Evolutionary conservation across 2,797 vertebrate genomes (phyloP).

Genomic region (Apogon hyalosoma): DNA sequence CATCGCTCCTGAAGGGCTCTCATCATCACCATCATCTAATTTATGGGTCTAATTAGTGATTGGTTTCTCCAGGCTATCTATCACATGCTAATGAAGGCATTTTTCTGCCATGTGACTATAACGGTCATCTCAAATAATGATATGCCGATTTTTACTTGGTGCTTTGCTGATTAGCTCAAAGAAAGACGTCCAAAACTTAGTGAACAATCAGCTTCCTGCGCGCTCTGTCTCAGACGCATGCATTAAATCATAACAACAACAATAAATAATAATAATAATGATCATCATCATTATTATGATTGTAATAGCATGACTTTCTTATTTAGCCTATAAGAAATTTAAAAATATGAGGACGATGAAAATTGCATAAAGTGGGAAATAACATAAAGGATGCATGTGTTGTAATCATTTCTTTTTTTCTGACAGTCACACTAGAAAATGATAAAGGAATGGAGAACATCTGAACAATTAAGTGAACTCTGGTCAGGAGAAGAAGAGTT

Average conservation of each 20-base stretch:
- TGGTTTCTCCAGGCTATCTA: constrained; percentile 80
- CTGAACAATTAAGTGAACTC: constrained; percentile 82
- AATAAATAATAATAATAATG: neutral
- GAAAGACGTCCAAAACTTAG: constrained; percentile 33
- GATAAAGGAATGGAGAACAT: constrained; percentile 71
- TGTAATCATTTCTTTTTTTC: constrained; percentile 58
- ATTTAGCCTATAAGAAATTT: constrained; percentile 3
- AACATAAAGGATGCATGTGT: constrained; percentile 15
- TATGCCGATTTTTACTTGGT: constrained; percentile 50
- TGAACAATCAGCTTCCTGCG: constrained; percentile 20
- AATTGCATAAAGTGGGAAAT: neutral
- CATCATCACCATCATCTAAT: constrained; percentile 70
- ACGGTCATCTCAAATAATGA: constrained; percentile 87
- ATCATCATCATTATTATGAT: neutral
- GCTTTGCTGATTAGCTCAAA: constrained; percentile 52
- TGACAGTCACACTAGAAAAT: constrained; percentile 42
- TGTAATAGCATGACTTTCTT: neutral
- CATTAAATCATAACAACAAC: neutral
- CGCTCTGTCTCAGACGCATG: neutral
- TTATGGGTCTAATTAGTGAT: constrained; percentile 95
- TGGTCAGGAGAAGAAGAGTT: constrained; percentile 81
- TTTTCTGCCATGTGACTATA: constrained; percentile 90
- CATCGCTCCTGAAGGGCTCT: constrained; percentile 87
- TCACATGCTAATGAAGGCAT: constrained; percentile 95
- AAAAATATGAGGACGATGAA: constrained; percentile 8